Percentiles rank a stretch among this genome's conserved stretches.
Evolutionary conservation across 2,888 invertebrate genomes (phyloP).

Genomic region (Penaeus monodon): DNA sequence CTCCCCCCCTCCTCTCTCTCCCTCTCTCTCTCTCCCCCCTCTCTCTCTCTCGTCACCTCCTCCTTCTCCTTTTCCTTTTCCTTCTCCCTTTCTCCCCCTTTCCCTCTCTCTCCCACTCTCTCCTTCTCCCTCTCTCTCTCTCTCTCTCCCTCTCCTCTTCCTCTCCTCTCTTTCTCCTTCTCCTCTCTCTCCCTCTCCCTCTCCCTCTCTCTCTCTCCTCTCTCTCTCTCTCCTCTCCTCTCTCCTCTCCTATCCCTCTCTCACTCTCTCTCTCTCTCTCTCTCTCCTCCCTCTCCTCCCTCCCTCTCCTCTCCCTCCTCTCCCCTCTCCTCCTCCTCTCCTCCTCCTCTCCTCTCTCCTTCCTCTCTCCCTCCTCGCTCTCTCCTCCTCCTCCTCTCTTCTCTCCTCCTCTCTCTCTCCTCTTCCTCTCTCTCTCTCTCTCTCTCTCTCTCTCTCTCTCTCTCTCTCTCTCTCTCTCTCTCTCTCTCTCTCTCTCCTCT

Average conservation of each 20-base stretch:
- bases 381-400: neutral
- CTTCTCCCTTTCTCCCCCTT: neutral
- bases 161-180: neutral
- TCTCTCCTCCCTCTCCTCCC: too few relatives aligned
- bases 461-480: neutral
- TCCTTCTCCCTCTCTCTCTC: neutral
- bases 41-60: too few relatives aligned
- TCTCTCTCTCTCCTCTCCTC: too few relatives aligned
- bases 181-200: neutral
- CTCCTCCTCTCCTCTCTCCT: neutral
- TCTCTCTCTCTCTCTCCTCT: too few relatives aligned
- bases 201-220: too few relatives aligned
- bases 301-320: too few relatives aligned
- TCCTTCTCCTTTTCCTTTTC: neutral
- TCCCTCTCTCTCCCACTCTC: neutral
- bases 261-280: too few relatives aligned
- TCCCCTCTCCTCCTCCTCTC: neutral
- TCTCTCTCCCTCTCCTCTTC: neutral
- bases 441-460: neutral
- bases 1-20: neutral
- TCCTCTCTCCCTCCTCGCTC: too few relatives aligned
- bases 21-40: neutral
- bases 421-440: neutral
- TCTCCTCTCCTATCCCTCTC: too few relatives aligned
- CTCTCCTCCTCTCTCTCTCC: neutral